Conservation (phyloP, 2,797 vertebrate species). For the Pseudochirops corinnae region DNA sequence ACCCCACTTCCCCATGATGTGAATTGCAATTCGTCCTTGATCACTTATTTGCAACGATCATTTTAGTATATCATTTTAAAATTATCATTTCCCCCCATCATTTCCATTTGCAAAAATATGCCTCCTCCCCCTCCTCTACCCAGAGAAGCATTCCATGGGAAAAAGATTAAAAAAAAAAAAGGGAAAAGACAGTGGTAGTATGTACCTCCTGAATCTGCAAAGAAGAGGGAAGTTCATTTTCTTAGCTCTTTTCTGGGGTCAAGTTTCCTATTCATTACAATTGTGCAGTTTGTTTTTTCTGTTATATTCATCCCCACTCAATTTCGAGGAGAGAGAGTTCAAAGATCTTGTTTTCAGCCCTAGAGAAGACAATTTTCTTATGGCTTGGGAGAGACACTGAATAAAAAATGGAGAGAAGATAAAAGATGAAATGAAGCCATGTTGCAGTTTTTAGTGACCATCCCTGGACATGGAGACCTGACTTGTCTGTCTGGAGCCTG, state of each 20-base stretch:
- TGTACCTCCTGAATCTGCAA: neutral
- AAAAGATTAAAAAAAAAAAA: neutral
- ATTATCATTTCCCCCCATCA: neutral
- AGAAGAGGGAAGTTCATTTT: neutral
- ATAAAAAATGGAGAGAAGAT: neutral
- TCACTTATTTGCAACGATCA: neutral
- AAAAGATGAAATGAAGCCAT: accelerated
- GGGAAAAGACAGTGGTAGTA: neutral
- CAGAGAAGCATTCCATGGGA: neutral
- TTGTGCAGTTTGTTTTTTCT: neutral
- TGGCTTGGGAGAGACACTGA: neutral
- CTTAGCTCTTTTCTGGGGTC: neutral
- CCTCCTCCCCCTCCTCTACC: neutral
- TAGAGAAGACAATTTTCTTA: neutral
- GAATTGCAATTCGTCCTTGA: neutral
- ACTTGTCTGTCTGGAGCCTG: too few species aligned
- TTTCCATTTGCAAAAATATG: neutral
- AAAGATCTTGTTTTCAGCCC: accelerated
- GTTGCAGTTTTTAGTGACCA: neutral
- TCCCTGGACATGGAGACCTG: neutral
- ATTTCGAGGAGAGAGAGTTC: neutral
- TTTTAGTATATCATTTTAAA: neutral
- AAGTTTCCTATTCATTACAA: neutral
- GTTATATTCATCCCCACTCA: neutral
- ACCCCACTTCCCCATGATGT: neutral